Percentiles rank a stretch among this genome's conserved stretches.
These are phyloP conservation scores for Zapornia atra DNA, from an alignment of 2,113 vertebrate species.

Conservation along the genomic window DNA sequence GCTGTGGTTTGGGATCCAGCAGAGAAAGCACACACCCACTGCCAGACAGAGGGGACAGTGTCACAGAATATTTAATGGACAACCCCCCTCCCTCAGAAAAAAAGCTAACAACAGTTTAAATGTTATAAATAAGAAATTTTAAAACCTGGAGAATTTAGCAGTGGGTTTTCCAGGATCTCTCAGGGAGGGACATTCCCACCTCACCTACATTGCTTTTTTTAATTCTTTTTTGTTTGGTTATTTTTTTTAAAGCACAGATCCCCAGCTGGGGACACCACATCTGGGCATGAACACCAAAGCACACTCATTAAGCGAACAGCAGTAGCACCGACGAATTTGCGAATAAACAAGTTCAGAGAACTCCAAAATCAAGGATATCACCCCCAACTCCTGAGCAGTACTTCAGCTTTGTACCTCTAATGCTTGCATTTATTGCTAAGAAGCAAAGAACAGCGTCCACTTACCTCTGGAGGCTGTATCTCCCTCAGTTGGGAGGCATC, in stretches of 20 bases:
- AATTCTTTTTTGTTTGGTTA: not conserved
- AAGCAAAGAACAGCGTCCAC: not conserved
- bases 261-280: not conserved
- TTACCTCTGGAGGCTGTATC: not conserved
- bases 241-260: not conserved
- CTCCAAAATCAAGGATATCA: not conserved
- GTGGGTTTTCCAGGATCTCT: not conserved
- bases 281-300: not conserved
- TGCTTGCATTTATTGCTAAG: rapidly evolving
- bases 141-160: not conserved
- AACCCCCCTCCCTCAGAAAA: too few relatives aligned
- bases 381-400: not conserved
- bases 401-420: not conserved
- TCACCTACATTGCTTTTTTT: not conserved
- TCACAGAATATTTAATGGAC: not conserved
- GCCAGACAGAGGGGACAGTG: not conserved
- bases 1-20: not conserved
- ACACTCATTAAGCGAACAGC: not conserved
- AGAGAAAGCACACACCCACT: not conserved
- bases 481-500: not conserved
- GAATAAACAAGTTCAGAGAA: not conserved
- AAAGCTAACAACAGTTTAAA: not conserved
- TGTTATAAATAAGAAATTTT: not conserved
- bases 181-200: not conserved
- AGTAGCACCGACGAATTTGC: not conserved